Evolutionary conservation across 2,888 invertebrate genomes (phyloP).

Genomic region (Ashinkailepas kermadecensis): DNA sequence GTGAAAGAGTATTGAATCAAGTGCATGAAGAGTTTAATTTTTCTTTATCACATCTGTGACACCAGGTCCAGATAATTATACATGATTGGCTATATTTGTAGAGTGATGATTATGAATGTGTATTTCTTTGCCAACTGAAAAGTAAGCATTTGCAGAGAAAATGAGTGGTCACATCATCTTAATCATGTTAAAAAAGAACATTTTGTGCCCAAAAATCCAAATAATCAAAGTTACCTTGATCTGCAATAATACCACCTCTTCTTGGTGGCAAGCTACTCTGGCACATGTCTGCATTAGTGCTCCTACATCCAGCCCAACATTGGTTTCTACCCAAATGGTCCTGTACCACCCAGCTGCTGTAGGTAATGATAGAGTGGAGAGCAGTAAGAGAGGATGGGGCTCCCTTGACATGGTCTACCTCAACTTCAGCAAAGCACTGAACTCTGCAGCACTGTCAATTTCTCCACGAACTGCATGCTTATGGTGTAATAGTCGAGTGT

Average conservation of each 20-base stretch:
- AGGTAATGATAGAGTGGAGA: not conserved
- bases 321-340: not conserved
- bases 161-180: no score
- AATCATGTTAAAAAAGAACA: no score
- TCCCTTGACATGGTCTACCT: not conserved
- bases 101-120: no score
- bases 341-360: not conserved
- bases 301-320: not conserved
- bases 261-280: not conserved
- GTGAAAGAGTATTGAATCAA: no score
- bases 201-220: no score
- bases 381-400: not conserved
- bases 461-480: not conserved
- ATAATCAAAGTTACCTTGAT: no score
- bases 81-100: no score
- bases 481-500: not conserved
- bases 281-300: not conserved
- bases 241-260: not conserved
- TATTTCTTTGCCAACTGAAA: no score
- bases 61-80: no score
- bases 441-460: not conserved
- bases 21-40: no score
- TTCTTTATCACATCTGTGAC: no score
- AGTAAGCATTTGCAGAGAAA: no score
- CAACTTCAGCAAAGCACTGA: not conserved